phyloP scores from a whole-genome alignment of 2,113 vertebrate species.

The Paralichthys olivaceus region DNA sequence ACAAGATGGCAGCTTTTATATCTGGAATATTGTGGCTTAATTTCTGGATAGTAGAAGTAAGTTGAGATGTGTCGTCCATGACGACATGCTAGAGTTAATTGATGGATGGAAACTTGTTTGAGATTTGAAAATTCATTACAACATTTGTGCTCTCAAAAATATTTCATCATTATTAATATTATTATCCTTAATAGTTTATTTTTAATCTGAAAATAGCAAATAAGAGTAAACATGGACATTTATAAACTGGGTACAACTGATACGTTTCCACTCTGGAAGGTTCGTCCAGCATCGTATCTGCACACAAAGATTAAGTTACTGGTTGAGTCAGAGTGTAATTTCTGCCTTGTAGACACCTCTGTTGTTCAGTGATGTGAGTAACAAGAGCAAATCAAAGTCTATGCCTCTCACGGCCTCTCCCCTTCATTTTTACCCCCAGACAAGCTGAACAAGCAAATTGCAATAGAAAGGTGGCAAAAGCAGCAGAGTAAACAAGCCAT shows the following conservation, averaged over 20 bases:
- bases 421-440: slow-evolving; percentile 58
- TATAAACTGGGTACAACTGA: too few relatives aligned
- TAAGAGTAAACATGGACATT: too few relatives aligned
- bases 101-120: neutral
- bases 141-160: too few relatives aligned
- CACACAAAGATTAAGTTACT: slow-evolving; percentile 12
- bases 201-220: too few relatives aligned
- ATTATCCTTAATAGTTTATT: too few relatives aligned
- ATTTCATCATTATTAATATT: too few relatives aligned
- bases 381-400: slow-evolving; percentile 62
- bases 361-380: slow-evolving; percentile 54
- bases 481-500: slow-evolving; percentile 47
- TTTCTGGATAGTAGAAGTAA: too few relatives aligned
- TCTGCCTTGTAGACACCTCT: slow-evolving; percentile 42
- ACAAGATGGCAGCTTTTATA: too few relatives aligned
- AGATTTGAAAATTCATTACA: too few relatives aligned
- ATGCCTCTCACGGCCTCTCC: slow-evolving; percentile 24
- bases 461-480: slow-evolving; percentile 38
- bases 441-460: slow-evolving; percentile 38
- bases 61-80: too few relatives aligned
- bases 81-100: too few relatives aligned
- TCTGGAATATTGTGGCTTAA: too few relatives aligned
- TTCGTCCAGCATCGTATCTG: neutral
- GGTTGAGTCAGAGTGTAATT: slow-evolving; percentile 38
- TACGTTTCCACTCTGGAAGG: neutral